Base-by-base conservation (phyloP, 2,113 vertebrate species). In the Antechinus flavipes region DNA sequence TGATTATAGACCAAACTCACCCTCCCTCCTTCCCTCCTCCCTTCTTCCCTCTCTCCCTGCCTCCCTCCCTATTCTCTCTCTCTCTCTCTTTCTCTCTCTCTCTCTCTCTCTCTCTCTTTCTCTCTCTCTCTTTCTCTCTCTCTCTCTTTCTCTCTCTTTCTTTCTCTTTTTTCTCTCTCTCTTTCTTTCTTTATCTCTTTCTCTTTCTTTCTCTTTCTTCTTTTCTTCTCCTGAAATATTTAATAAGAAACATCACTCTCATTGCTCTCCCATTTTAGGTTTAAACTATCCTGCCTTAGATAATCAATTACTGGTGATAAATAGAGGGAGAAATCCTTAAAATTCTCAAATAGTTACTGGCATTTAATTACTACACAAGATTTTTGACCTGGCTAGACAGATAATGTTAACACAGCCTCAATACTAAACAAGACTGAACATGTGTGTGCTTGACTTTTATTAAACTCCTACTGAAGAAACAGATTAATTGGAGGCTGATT, bases 401-500 rank as follows among this genome's bases (percentile, higher is more conserved):
- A 98, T 98, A 98, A 98, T 97, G 95, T 98, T 99, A 98, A 98
- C 98, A 98, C 97, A 98, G 98, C 98, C 98, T 98, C 98, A 98
- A 98, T 98, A 98, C 98, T 97, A 98, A 99, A 99, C 99, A 99
- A 99, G 98, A 98, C 98, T 98, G 98, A 98, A 98, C 99, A 99
- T 99, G 98, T 98, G 98, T 99, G 99, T 97, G 97, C 98, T 99
- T 99, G 99, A 99, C 99, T 98, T 99, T 99, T 98, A 99, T 99
- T 99, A 99, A 98, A 98, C 99, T 99, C 99, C 99, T 99, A 99
- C 99, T 99, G 99, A 99, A 99, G 99, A 99, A 99, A 99, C 99
- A 99, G 99, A 99, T 99, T 99, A 99, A 99, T 99, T 99, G 99
- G 99, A 99, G 98, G 98, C 99, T 99, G 99, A 99, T 99, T 99